Evolutionary conservation across 2,888 invertebrate genomes (phyloP).

Genomic region (Bruchidius siliquastri): DNA sequence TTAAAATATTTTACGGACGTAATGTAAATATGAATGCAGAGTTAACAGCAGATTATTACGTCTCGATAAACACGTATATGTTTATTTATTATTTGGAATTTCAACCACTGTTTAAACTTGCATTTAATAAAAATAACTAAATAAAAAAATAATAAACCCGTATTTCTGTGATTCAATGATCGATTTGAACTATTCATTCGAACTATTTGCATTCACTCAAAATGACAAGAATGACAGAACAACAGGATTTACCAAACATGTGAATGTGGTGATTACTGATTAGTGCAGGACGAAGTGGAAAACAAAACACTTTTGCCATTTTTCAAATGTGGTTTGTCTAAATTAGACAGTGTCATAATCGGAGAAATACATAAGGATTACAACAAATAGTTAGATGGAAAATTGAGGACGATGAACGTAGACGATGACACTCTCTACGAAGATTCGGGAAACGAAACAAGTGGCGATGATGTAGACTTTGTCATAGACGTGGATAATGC

Average conservation of each 20-base stretch:
- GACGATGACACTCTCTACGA: slow-evolving; percentile 87
- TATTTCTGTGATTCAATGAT: too few species aligned
- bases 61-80: too few species aligned
- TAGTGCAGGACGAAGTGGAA: slow-evolving; percentile 1
- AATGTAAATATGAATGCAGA: too few species aligned
- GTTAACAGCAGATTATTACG: too few species aligned
- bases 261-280: slow-evolving; percentile 12
- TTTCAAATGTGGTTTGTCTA: slow-evolving; percentile 19
- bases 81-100: too few species aligned
- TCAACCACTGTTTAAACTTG: too few species aligned
- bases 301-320: slow-evolving; percentile 23
- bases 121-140: too few species aligned
- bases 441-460: slow-evolving; percentile 89
- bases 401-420: slow-evolving; percentile 68
- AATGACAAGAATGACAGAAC: not conserved
- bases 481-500: slow-evolving; percentile 80
- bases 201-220: not conserved
- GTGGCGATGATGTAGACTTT: slow-evolving; percentile 92
- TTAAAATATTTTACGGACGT: too few species aligned
- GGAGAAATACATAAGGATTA: slow-evolving; percentile 13
- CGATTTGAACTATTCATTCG: too few species aligned
- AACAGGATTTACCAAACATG: slow-evolving; percentile 14
- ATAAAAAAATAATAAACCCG: too few species aligned
- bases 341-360: slow-evolving; percentile 25
- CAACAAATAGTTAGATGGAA: slow-evolving; percentile 6